phyloP scores from a whole-genome alignment of 1,140 invertebrate genomes.

The Phocides pigmalion region DNA sequence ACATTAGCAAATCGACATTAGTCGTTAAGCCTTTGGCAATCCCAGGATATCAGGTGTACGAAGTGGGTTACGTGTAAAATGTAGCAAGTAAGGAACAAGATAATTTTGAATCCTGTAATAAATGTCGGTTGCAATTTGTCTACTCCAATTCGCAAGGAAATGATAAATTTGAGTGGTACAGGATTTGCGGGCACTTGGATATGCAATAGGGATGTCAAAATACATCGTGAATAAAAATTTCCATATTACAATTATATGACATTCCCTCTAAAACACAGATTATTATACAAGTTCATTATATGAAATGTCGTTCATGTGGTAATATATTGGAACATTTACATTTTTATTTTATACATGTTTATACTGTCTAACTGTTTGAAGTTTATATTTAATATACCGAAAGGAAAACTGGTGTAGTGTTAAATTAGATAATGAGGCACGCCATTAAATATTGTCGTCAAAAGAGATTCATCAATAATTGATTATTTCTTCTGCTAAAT shows the following conservation, averaged over 20 bases:
- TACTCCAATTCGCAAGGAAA: not conserved
- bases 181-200: constrained; percentile 1
- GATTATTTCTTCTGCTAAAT: no score
- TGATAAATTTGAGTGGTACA: not conserved
- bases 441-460: no score
- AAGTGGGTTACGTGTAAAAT: not conserved
- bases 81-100: constrained; percentile 20
- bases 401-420: no score
- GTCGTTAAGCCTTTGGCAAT: not conserved
- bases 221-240: not conserved
- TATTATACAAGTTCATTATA: no score
- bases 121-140: constrained; percentile 18
- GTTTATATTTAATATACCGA: no score
- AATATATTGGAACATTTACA: no score
- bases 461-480: no score
- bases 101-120: constrained; percentile 14
- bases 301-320: no score
- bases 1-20: not conserved
- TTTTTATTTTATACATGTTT: no score
- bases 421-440: no score
- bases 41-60: constrained; percentile 10
- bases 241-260: not conserved
- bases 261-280: not conserved
- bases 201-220: not conserved
- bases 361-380: no score